These are phyloP conservation scores for Ancistrus triradiatus DNA, from an alignment of 2,113 vertebrate species.

Conservation along the genomic window DNA sequence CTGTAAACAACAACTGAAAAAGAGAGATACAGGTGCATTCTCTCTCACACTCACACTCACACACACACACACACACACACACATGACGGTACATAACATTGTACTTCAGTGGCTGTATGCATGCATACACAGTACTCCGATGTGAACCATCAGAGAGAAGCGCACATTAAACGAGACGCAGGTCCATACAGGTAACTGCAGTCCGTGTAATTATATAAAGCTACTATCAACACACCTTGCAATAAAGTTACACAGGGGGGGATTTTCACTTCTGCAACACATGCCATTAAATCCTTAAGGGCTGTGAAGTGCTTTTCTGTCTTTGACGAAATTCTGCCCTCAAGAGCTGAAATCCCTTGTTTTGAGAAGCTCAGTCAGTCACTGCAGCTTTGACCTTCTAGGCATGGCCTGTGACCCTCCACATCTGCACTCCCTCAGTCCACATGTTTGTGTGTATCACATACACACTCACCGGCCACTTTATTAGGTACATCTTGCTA, in stretches of 20 bases:
- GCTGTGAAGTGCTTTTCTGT: slow-evolving; percentile 22
- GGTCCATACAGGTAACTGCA: slow-evolving; percentile 16
- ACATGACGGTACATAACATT: no score
- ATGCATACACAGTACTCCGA: neutral
- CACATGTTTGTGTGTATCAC: neutral
- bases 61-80: slow-evolving; percentile 4
- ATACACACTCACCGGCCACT: no score
- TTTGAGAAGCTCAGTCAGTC: slow-evolving; percentile 31
- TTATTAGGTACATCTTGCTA: no score
- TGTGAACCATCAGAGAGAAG: neutral
- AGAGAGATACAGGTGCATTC: slow-evolving; percentile 40
- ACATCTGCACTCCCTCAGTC: slow-evolving; percentile 29
- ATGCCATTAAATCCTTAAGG: slow-evolving; percentile 39
- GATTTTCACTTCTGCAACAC: slow-evolving; percentile 40
- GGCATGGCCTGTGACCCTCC: slow-evolving; percentile 13
- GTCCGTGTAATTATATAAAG: slow-evolving; percentile 36
- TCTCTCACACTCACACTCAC: slow-evolving; percentile 33
- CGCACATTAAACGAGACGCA: neutral
- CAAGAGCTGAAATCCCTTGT: slow-evolving; percentile 33
- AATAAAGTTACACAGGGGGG: slow-evolving; percentile 11
- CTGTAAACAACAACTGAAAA: slow-evolving; percentile 46
- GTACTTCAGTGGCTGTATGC: neutral
- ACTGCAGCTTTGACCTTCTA: slow-evolving; percentile 35
- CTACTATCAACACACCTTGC: slow-evolving; percentile 34
- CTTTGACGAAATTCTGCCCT: slow-evolving; percentile 38